phyloP scores from a whole-genome alignment of 1,140 invertebrate genomes.

The Musca vetustissima region DNA sequence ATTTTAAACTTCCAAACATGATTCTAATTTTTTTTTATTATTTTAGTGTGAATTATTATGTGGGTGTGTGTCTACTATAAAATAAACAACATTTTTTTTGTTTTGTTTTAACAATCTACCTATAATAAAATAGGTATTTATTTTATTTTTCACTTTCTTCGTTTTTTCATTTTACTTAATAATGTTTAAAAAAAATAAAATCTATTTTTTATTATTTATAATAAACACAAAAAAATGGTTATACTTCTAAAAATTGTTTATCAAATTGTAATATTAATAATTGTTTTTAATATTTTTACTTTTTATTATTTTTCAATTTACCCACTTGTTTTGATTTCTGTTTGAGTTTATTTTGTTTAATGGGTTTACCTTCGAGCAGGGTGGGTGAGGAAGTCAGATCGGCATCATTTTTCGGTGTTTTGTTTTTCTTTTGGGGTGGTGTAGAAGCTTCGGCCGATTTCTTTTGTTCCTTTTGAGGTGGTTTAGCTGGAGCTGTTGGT shows the following conservation, averaged over 20 bases:
- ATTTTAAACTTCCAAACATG: too few species aligned
- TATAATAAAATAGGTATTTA: too few species aligned
- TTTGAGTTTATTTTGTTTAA: conserved; percentile 41
- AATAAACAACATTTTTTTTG: too few species aligned
- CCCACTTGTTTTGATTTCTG: conserved; percentile 54
- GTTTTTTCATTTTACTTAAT: background rate
- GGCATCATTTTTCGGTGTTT: conserved; percentile 15
- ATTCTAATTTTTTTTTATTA: too few species aligned
- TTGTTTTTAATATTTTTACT: conserved; percentile 32
- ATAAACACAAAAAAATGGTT: background rate
- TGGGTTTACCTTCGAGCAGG: conserved; percentile 43
- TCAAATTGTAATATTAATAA: background rate
- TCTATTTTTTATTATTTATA: conserved; percentile 21
- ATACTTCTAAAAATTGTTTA: background rate
- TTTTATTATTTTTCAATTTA: conserved; percentile 47
- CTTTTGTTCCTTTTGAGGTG: background rate
- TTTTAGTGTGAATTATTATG: too few species aligned
- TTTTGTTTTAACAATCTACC: too few species aligned
- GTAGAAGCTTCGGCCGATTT: background rate
- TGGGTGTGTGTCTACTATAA: too few species aligned
- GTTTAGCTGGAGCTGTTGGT: background rate
- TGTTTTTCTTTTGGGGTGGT: conserved; percentile 3
- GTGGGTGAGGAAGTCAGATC: conserved; percentile 32
- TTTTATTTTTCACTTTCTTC: too few species aligned
- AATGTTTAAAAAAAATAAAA: conserved; percentile 9